Percentiles rank a stretch among this genome's conserved stretches.
phyloP scores from a whole-genome alignment of 2,888 invertebrate species.

The Pyrrhia umbra region DNA sequence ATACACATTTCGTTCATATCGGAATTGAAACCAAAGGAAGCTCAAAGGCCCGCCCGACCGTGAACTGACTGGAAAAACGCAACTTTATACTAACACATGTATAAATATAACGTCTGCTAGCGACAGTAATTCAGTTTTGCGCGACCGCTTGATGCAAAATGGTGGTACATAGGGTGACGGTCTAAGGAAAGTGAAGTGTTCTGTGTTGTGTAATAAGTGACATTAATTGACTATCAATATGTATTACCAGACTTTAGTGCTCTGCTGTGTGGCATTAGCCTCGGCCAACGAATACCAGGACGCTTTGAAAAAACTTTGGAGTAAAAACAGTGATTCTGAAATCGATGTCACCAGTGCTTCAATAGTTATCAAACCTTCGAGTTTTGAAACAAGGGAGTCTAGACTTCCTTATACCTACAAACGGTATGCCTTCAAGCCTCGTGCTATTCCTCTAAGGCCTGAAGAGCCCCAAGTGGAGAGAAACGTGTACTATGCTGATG shows the following conservation, averaged over 20 bases:
- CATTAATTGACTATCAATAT: slow-evolving; percentile 72
- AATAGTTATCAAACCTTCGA: slow-evolving; percentile 78
- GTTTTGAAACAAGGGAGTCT: slow-evolving; percentile 69
- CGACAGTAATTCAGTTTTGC: slow-evolving; percentile 87
- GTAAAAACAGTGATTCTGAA: slow-evolving; percentile 78
- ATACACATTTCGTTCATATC: slow-evolving; percentile 79
- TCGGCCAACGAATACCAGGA: slow-evolving; percentile 77
- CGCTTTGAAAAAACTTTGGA: slow-evolving; percentile 81
- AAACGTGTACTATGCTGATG: slow-evolving; percentile 78
- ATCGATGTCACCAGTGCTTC: slow-evolving; percentile 83
- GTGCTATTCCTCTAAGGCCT: slow-evolving; percentile 76
- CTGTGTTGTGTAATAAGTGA: slow-evolving; percentile 74
- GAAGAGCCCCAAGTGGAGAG: slow-evolving; percentile 74
- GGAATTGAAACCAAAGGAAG: slow-evolving; percentile 80
- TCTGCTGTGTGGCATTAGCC: slow-evolving; percentile 71
- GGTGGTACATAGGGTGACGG: slow-evolving; percentile 78
- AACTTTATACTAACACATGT: slow-evolving; percentile 85
- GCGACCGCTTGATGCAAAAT: slow-evolving; percentile 88
- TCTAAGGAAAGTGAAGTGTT: slow-evolving; percentile 82
- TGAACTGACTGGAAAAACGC: slow-evolving; percentile 86
- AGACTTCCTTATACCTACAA: slow-evolving; percentile 65
- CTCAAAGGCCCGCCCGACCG: slow-evolving; percentile 81
- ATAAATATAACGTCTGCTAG: slow-evolving; percentile 86
- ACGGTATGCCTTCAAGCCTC: slow-evolving; percentile 81
- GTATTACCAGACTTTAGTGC: slow-evolving; percentile 77